These are phyloP conservation scores for Psilopogon haemacephalus DNA, from an alignment of 2,113 vertebrate genomes.

Conservation along the genomic window DNA sequence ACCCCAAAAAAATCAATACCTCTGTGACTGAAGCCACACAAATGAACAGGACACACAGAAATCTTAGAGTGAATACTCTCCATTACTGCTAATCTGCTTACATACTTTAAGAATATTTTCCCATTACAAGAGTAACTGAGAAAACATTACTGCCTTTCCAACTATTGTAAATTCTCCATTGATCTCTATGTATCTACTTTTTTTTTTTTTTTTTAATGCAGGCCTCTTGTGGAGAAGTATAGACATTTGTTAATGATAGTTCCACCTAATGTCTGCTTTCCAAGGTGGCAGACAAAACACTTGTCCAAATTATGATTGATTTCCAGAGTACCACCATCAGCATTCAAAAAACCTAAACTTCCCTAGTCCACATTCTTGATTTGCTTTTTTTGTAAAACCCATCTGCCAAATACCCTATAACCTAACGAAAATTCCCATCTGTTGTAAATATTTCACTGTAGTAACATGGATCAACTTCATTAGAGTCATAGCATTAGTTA, in stretches of 20 bases:
- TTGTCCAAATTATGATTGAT: not conserved
- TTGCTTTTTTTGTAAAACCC: not conserved
- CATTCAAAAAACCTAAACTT: not conserved
- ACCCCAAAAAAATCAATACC: not conserved
- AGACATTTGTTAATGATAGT: not conserved
- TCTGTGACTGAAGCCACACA: not conserved
- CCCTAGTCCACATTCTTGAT: not conserved
- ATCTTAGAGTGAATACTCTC: not conserved
- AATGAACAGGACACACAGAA: not conserved
- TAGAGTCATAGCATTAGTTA: slow-evolving; percentile 4
- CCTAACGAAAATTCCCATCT: slow-evolving; percentile 17
- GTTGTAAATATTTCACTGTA: slow-evolving; percentile 52
- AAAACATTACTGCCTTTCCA: not conserved
- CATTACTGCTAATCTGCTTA: not conserved
- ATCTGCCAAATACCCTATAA: not conserved
- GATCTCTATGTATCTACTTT: not conserved
- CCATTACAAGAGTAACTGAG: not conserved
- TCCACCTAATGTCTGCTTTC: not conserved
- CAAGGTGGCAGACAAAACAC: not conserved
- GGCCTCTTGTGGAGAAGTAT: not conserved
- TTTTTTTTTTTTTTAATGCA: not conserved
- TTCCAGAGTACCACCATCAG: not conserved
- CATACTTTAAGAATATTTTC: not conserved
- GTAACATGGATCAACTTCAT: slow-evolving; percentile 15
- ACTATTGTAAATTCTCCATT: not conserved